Percentiles rank a stretch among this genome's conserved stretches.
These are phyloP conservation scores for Notarius lentiginosus DNA, from an alignment of 2,113 vertebrate genomes.

Conservation along the genomic window DNA sequence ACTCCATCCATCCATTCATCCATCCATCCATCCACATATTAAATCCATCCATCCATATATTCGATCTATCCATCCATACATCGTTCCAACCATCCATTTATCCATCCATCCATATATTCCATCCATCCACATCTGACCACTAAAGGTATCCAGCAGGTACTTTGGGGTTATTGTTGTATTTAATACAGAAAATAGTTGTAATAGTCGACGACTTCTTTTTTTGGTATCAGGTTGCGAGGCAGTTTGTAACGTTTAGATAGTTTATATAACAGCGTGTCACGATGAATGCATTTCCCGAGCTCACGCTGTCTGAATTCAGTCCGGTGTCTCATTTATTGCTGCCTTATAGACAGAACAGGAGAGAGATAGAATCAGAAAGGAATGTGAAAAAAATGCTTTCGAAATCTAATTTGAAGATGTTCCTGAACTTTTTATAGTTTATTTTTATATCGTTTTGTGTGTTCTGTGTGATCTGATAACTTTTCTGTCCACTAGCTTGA, in stretches of 20 bases:
- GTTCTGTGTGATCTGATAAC: not conserved
- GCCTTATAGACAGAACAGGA: not conserved
- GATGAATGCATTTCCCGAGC: constrained; percentile 10
- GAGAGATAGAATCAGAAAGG: not conserved
- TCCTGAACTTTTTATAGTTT: not conserved
- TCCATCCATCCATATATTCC: too few relatives aligned
- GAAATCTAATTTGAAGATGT: not conserved
- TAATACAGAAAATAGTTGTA: not conserved
- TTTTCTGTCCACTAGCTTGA: not conserved
- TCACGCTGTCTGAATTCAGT: not conserved
- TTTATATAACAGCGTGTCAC: constrained; percentile 5
- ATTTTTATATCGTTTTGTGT: not conserved
- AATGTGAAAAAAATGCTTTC: not conserved
- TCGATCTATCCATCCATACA: too few relatives aligned
- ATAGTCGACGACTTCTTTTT: not conserved
- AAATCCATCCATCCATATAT: too few relatives aligned
- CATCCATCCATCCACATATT: too few relatives aligned
- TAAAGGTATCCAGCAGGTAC: too few relatives aligned
- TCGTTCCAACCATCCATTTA: too few relatives aligned
- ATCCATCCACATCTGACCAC: not conserved
- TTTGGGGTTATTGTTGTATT: not conserved
- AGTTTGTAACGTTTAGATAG: not conserved
- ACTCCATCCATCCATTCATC: too few relatives aligned
- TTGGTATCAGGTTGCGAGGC: constrained; percentile 2
- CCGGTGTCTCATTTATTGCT: not conserved